Evolutionary conservation across 1,140 invertebrate species (phyloP), one percentile per base, ranked within the genome.

Genomic region (Drosophila auraria): DNA sequence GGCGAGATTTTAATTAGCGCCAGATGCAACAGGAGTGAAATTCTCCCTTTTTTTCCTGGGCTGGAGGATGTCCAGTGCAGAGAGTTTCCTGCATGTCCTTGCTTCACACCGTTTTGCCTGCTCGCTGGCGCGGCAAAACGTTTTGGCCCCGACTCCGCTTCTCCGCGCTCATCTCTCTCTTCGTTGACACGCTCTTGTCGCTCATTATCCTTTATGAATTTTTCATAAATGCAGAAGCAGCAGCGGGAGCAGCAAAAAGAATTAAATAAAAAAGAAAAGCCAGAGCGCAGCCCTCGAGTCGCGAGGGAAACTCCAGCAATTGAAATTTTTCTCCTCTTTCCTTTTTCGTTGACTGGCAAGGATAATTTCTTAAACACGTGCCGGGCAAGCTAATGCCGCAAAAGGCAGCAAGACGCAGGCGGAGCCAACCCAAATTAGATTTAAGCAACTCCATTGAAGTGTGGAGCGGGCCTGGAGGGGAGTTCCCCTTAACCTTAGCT

Each of bases 181-280:
- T 58, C 61, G 74, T 81, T 90, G 86, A 89, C 86, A 90, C 86
- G 86, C 86, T 87, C 82, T 87, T 82, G 72, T 90, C 86, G 86
- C 86, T 90, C 86, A 90, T 90, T 90, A 90, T 90, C 79, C 86
- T 90, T 86, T 90, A 90, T 90, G 86, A 90, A 90, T 90, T 90
- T 90, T 90, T 90, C 87, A 90, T 90, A 90, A 74, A 79, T 89
- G 84, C 77, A 87, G 51, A 50, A 69, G 49, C 58, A 66, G 59
- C 56, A 60, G 65, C 76, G 27, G 65, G 25, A 78, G 68, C 57
- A 17, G 40, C 63, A 50, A 33, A 70, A 50, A 40, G 20, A 53
- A 65, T 38, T 44, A 59, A 59, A 59, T 30, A 49, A 42, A 25
- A 63, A 17, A 11, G 33, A 49, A 30, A 27, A 23, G 53, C 20